phyloP scores from a whole-genome alignment of 1,140 invertebrate genomes.

The Lethrus apterus region DNA sequence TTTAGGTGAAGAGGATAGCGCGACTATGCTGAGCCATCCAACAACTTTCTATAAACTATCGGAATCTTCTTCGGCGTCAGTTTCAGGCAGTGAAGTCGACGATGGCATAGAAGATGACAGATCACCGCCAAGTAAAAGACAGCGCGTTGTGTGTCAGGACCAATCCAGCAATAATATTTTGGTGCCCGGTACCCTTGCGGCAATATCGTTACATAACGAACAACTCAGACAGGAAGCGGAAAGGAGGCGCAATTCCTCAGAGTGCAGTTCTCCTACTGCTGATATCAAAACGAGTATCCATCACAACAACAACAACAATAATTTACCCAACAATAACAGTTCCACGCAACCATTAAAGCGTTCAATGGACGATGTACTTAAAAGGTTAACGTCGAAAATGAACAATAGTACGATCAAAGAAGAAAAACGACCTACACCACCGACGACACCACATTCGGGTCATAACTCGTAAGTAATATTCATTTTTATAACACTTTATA shows the following conservation, averaged over 20 bases:
- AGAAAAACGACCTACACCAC: conserved; percentile 57
- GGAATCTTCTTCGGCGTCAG: conserved; percentile 48
- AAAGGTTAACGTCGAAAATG: conserved; percentile 73
- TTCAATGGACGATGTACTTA: conserved; percentile 83
- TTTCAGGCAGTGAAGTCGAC: conserved; percentile 50
- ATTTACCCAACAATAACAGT: conserved; percentile 46
- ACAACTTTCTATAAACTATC: conserved; percentile 49
- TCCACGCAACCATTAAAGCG: conserved; percentile 48
- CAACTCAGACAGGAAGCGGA: conserved; percentile 31
- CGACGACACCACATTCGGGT: conserved; percentile 47
- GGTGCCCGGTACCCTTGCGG: conserved; percentile 12
- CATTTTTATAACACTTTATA: no score
- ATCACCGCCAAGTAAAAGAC: conserved; percentile 37
- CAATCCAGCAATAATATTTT: conserved; percentile 11
- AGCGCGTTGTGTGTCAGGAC: conserved; percentile 27
- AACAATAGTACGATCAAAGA: conserved; percentile 59
- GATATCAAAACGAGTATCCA: conserved; percentile 47
- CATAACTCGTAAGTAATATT: conserved; percentile 35
- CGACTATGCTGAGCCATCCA: conserved; percentile 38
- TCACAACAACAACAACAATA: conserved; percentile 47
- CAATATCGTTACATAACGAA: conserved; percentile 46
- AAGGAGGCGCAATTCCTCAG: conserved; percentile 53
- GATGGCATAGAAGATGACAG: conserved; percentile 48
- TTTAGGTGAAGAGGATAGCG: conserved; percentile 42
- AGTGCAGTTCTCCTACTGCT: conserved; percentile 60